Base-by-base conservation (phyloP, 1,140 invertebrate species). In the Drosophila tsacasi region DNA sequence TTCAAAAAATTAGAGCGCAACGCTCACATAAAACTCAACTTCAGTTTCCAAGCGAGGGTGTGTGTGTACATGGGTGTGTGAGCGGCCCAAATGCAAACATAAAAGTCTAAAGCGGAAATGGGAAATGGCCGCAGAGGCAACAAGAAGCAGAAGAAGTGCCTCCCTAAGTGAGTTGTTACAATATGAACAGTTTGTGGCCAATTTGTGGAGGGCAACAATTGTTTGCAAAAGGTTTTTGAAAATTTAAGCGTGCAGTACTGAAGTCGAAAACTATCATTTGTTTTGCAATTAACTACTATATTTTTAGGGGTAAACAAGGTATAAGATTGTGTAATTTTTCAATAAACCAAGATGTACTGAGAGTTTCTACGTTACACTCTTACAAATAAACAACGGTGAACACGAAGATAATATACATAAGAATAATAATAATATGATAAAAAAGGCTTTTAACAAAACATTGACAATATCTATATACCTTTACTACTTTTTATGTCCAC, bases 1-100 rank as follows among this genome's bases (percentile, higher is more conserved):
- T 74, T 86, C 78, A 76, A 76, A 81, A 89, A 84, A 89, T 89
- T 89, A 84, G 81, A 89, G 81, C 84, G 82, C 59, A 65, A 81
- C 81, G 61, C 25, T 59, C 76, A 46, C 84, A 89, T 87, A 84
- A 87, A 87, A 81, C 62, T 58, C 37, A 89, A 63, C 72, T 65
- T 35, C 40, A 69, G 52, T 44, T 47, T 39, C 63, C 6, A n/a
- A 37, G 25, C 19, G 67, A 15, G 37, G 27, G 65, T 8, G 39
- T 9, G 47, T 42, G 58, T 21, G 39, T 9, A 54, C 5, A 32
- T 32, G 30, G 30, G 30, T 49, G 30, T 49, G 23, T 30, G 40
- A 25, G 35, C 39, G 50, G 40, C 7, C 39, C 32, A 69, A 89
- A 83, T 69, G 76, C 76, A 83, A 81, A 80, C 76, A 86, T 86